phyloP scores from a whole-genome alignment of 1,140 invertebrate species.

The Limonius californicus region DNA sequence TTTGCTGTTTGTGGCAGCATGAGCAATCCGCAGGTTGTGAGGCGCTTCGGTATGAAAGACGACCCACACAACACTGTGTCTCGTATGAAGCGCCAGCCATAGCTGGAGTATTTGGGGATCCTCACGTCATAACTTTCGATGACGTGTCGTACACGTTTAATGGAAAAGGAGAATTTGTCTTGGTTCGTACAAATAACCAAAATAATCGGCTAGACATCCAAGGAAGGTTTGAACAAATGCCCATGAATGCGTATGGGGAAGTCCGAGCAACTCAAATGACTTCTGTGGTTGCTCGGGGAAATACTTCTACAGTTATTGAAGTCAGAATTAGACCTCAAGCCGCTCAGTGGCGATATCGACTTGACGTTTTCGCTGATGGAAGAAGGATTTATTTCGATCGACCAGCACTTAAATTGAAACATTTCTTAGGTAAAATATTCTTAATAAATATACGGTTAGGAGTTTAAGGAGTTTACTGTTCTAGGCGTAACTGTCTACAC shows the following conservation, averaged over 20 bases:
- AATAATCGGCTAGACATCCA: constrained; percentile 83
- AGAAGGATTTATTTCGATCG: constrained; percentile 85
- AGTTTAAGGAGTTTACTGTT: neutral
- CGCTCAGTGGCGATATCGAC: constrained; percentile 85
- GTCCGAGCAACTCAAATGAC: constrained; percentile 84
- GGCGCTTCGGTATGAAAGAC: constrained; percentile 85
- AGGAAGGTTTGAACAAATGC: constrained; percentile 80
- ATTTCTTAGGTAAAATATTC: constrained; percentile 69
- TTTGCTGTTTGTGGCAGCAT: constrained; percentile 92
- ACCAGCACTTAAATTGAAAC: constrained; percentile 80
- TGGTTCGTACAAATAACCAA: constrained; percentile 72
- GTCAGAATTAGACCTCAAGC: constrained; percentile 75
- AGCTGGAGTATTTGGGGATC: constrained; percentile 89
- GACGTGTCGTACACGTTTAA: constrained; percentile 88
- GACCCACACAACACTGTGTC: constrained; percentile 92
- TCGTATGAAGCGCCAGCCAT: constrained; percentile 91
- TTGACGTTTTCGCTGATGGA: constrained; percentile 86
- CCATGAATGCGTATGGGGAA: constrained; percentile 67
- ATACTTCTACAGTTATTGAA: constrained; percentile 73
- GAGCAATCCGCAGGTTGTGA: constrained; percentile 90
- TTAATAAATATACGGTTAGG: constrained; percentile 4
- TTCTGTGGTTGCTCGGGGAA: constrained; percentile 76
- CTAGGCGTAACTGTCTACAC: constrained; percentile 84
- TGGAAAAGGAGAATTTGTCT: constrained; percentile 90
- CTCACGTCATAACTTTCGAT: constrained; percentile 93